Evolutionary conservation across 2,113 vertebrate genomes (phyloP).

Genomic region (Buteo buteo): DNA sequence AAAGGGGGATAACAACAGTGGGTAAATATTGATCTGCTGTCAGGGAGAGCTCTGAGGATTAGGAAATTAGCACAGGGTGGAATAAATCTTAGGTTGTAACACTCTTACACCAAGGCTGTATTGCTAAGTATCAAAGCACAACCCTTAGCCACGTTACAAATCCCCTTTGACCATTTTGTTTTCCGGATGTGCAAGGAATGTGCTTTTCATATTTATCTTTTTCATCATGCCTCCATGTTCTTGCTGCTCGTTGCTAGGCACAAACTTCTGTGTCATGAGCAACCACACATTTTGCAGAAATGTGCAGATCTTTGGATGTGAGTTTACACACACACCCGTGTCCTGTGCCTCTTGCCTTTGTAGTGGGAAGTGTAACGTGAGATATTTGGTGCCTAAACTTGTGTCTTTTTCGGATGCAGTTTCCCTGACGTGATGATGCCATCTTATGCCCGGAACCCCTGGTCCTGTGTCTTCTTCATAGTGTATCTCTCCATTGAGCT

Average conservation of each 20-base stretch:
- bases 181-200: neutral
- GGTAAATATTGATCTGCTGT: slow-evolving; percentile 5
- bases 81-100: neutral
- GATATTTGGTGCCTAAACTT: neutral
- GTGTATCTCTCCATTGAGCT: slow-evolving; percentile 98
- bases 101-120: neutral
- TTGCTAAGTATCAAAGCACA: neutral
- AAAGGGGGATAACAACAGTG: neutral
- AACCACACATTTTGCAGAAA: neutral
- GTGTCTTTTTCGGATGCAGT: slow-evolving; percentile 59
- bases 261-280: neutral
- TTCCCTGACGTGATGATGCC: slow-evolving; percentile 99
- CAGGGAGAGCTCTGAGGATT: neutral
- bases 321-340: accelerated
- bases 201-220: neutral
- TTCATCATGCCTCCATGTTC: neutral
- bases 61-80: neutral
- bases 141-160: neutral
- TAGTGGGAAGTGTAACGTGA: neutral
- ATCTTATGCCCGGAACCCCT: slow-evolving; percentile 88
- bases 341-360: neutral
- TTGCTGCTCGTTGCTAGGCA: neutral
- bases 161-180: neutral
- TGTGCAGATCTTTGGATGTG: neutral
- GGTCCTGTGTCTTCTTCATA: slow-evolving; percentile 98